Conservation (phyloP, 2,113 vertebrate genomes). For the Sphaerodactylus townsendi region DNA sequence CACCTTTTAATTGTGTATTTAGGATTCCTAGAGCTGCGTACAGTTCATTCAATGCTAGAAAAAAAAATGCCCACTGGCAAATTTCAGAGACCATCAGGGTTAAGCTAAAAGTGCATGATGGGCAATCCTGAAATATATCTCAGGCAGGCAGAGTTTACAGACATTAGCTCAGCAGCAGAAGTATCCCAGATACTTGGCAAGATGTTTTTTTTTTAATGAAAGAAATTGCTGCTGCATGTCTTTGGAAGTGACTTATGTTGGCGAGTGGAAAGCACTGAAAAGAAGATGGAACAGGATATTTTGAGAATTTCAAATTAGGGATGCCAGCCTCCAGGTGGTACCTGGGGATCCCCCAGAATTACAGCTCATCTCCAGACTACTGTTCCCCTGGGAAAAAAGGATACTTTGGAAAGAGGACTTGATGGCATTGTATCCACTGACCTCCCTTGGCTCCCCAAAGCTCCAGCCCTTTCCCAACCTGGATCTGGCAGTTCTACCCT, state of each 20-base stretch:
- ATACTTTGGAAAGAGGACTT: no score
- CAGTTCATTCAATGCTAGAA: not conserved
- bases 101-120: slow-evolving; percentile 6
- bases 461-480: no score
- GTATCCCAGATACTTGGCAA: not conserved
- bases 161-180: not conserved
- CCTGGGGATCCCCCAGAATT: no score
- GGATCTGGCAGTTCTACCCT: no score
- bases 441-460: no score
- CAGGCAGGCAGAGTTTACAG: not conserved
- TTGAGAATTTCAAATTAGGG: not conserved
- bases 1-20: not conserved
- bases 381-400: no score
- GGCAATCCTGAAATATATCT: not conserved
- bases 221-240: not conserved
- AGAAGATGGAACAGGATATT: not conserved
- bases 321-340: not conserved
- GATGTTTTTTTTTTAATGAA: no score
- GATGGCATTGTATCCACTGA: no score
- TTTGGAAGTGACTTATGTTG: not conserved
- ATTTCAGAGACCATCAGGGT: not conserved
- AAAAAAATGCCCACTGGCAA: not conserved
- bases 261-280: not conserved
- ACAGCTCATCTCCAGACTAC: no score
- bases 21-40: slow-evolving; percentile 3